A percentile compares a stretch with the other conserved stretches of the same genome.
phyloP scores from a whole-genome alignment of 1,140 invertebrate genomes.

The Bombus confusus region DNA sequence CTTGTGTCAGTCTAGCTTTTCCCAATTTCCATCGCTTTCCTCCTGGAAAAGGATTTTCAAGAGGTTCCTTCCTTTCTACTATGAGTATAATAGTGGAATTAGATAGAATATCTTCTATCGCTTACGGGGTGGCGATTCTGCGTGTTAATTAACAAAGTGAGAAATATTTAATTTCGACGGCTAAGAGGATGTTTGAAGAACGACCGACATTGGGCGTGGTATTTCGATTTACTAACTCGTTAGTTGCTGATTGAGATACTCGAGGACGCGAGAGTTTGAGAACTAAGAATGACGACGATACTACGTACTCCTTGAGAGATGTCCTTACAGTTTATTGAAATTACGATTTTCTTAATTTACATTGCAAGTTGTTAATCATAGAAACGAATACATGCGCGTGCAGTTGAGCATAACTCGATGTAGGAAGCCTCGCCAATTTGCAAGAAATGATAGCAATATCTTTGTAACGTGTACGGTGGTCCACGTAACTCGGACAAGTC shows the following conservation, averaged over 20 bases:
- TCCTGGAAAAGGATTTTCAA: neutral
- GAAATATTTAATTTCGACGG: neutral
- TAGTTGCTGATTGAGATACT: neutral
- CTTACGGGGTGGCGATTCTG: too few relatives aligned
- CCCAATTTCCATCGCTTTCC: neutral
- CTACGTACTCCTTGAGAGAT: too few relatives aligned
- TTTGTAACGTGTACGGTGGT: too few relatives aligned
- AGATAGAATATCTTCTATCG: neutral
- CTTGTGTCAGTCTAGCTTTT: too few relatives aligned
- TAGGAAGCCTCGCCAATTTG: neutral
- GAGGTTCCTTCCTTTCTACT: too few relatives aligned
- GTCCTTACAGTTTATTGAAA: neutral
- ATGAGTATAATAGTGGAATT: neutral
- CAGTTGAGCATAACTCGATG: neutral
- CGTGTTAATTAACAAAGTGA: neutral
- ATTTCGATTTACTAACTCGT: conserved; percentile 7
- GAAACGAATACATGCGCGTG: too few relatives aligned
- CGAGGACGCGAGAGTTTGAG: too few relatives aligned
- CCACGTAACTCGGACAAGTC: too few relatives aligned
- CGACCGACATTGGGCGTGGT: neutral
- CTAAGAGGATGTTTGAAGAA: neutral
- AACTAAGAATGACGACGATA: too few relatives aligned
- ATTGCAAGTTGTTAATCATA: neutral
- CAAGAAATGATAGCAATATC: too few relatives aligned
- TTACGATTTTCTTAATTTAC: neutral